phyloP scores from a whole-genome alignment of 1,140 invertebrate genomes.

The Phymorhynchus buccinoides region DNA sequence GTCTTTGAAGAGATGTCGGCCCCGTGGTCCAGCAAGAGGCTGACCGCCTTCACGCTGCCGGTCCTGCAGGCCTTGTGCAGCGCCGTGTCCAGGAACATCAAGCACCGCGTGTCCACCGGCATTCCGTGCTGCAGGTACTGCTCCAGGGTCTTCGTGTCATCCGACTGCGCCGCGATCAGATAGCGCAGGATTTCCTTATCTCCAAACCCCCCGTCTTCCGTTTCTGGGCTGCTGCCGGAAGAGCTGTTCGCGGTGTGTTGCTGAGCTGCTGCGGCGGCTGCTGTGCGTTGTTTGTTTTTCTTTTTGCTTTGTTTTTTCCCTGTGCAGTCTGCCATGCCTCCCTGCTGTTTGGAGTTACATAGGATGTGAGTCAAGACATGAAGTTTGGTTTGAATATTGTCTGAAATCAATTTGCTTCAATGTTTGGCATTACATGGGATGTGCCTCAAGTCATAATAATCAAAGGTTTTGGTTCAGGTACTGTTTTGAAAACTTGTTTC shows the following conservation, averaged over 20 bases:
- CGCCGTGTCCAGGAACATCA: conserved; percentile 13
- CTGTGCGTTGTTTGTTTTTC: background rate
- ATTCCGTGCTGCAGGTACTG: background rate
- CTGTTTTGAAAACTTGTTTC: too few relatives aligned
- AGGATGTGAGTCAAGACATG: too few relatives aligned
- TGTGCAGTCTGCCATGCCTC: background rate
- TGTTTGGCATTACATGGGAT: too few relatives aligned
- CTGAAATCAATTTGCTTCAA: too few relatives aligned
- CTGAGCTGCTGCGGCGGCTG: background rate
- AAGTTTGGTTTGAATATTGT: too few relatives aligned
- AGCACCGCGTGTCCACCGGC: conserved; percentile 5
- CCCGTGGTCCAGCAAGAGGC: background rate
- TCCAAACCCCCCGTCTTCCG: background rate
- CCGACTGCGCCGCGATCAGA: conserved; percentile 12
- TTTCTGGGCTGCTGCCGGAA: background rate
- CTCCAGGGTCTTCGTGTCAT: background rate
- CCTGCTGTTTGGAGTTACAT: too few relatives aligned
- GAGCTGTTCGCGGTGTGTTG: background rate
- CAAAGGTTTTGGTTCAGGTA: background rate
- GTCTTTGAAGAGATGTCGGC: conserved; percentile 2
- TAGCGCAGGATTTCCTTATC: conserved; percentile 18
- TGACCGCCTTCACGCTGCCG: background rate
- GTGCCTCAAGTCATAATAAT: background rate
- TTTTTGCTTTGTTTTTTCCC: background rate
- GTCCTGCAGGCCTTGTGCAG: conserved; percentile 14